A percentile compares a stretch with the other conserved stretches of the same genome.
Conservation (phyloP, 2,888 invertebrate species). For the Synanthedon andrenaeformis region DNA sequence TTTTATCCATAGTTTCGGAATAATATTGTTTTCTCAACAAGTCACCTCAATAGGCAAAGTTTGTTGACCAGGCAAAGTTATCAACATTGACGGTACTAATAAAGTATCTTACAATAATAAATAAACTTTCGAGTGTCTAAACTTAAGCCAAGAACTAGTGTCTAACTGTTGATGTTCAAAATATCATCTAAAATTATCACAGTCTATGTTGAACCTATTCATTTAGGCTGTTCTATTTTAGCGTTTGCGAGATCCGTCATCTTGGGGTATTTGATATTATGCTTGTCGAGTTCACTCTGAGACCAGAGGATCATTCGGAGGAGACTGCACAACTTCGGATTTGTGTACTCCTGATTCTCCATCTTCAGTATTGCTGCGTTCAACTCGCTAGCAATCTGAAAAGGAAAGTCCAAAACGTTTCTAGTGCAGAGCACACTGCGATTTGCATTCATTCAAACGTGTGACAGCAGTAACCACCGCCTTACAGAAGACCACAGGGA, state of each 20-base stretch:
- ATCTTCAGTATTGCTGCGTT: constrained; percentile 97
- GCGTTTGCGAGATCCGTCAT: constrained; percentile 93
- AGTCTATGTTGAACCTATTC: constrained; percentile 12
- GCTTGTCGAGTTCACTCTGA: constrained; percentile 93
- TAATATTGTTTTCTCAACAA: too few species aligned
- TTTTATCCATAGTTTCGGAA: too few species aligned
- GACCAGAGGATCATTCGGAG: constrained; percentile 96
- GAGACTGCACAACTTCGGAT: constrained; percentile 91
- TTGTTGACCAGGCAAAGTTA: too few species aligned
- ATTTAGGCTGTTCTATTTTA: constrained; percentile 81
- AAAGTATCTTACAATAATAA: too few species aligned
- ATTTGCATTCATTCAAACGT: not conserved
- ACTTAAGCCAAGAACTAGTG: too few species aligned
- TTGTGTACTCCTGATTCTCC: constrained; percentile 91
- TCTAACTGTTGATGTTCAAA: not conserved
- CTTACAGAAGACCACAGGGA: too few species aligned
- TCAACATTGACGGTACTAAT: too few species aligned
- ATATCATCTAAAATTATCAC: not conserved
- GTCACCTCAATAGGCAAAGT: too few species aligned
- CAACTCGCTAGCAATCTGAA: constrained; percentile 93
- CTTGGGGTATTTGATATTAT: constrained; percentile 94
- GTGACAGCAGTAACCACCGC: too few species aligned
- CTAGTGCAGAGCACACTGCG: not conserved
- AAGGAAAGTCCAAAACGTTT: constrained; percentile 4
- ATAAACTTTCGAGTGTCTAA: too few species aligned